Evolutionary conservation across 2,113 vertebrate genomes (phyloP), one percentile per base, ranked within the genome.

Genomic region (Platichthys stellatus): DNA sequence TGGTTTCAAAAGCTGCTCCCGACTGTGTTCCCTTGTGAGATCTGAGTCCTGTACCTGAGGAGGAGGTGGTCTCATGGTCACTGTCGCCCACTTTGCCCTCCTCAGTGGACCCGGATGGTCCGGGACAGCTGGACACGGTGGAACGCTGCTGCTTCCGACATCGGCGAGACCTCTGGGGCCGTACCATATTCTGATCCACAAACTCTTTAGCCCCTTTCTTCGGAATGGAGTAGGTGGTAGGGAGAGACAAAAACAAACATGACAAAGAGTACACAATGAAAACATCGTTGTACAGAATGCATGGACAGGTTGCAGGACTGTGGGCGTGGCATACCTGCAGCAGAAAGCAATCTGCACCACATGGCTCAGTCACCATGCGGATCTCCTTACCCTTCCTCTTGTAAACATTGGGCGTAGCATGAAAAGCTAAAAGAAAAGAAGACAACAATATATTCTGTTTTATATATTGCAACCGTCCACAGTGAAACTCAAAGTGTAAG

Each of bases 181-280:
- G 94, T 4, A 95, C 90, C 88, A 98, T 97, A 74, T 98, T 96
- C 89, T 96, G 95, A 2, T 96, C 95, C 15, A 98, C 96, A 26
- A 98, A 99, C 80, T 99, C 97, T 90, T 98, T 99, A 23, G 98
- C 98, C 90, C 97, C 98, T 93, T 99, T 97, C 98, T 99, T 89
- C 54, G 92, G 77, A 66, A n/a, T n/a, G 20, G 26, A 61, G 47
- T n/a, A 57, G 17, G 45, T 0, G 14, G 56, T 12, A 2, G 18
- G 31, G 51, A 47, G 23, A 53, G 35, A n/a, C 23, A 53, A 28
- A 5, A 28, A 38, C 15, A 23, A 9, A 63, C 12, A 45, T 17
- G 26, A 10, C 20, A 47, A 13, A 28, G 20, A 49, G 0, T 2
- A 40, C 14, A 59, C 6, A 75, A 2, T 15, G 18, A 26, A 26